These are phyloP conservation scores for Mormoops blainvillei DNA, from an alignment of 2,113 vertebrate species.

Conservation along the genomic window DNA sequence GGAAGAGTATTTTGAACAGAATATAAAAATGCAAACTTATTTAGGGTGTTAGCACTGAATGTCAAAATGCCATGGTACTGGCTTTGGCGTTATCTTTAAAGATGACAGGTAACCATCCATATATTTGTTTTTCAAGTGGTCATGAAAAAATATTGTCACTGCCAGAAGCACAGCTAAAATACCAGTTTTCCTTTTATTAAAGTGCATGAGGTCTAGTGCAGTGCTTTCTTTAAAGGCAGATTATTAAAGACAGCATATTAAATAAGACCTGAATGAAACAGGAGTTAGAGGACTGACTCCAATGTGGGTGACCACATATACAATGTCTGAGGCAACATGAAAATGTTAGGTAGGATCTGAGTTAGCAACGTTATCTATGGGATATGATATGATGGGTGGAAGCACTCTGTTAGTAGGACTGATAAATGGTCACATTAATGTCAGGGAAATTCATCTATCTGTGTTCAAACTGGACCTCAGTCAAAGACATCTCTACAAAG, in stretches of 20 bases:
- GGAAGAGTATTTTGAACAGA: conserved; percentile 26
- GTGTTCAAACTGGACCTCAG: neutral
- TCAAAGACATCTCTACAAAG: neutral
- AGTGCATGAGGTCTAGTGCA: neutral
- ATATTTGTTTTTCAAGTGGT: conserved; percentile 30
- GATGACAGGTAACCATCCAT: conserved; percentile 14
- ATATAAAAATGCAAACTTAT: neutral
- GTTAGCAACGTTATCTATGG: neutral
- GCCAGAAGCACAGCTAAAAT: conserved; percentile 26
- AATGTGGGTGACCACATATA: neutral
- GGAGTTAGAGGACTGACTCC: neutral
- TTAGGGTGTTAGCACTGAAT: neutral
- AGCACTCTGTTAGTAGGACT: neutral
- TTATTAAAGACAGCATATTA: conserved; percentile 29
- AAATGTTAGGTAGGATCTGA: neutral
- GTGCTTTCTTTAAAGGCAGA: conserved; percentile 38
- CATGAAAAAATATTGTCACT: conserved; percentile 25
- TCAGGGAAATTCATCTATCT: neutral
- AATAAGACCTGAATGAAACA: neutral
- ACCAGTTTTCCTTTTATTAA: conserved; percentile 7
- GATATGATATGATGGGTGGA: neutral
- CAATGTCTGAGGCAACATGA: neutral
- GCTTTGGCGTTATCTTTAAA: conserved; percentile 43
- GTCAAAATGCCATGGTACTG: conserved; percentile 13
- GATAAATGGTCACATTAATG: neutral